phyloP scores from a whole-genome alignment of 2,113 vertebrate species.

The Piaya cayana region DNA sequence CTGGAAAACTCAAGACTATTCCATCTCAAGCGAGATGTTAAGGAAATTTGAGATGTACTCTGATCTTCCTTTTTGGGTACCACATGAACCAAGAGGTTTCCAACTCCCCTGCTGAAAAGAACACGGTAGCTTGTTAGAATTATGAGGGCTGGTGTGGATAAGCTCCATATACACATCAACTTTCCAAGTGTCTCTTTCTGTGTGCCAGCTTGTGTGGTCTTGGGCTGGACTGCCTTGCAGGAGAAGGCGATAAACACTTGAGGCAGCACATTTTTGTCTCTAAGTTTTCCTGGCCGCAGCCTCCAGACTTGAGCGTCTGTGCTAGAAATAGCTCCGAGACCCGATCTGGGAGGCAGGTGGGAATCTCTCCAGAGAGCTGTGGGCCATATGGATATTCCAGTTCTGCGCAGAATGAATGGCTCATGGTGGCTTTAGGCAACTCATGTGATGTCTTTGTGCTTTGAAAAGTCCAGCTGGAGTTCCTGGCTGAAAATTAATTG shows the following conservation, averaged over 20 bases:
- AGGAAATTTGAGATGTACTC: not conserved
- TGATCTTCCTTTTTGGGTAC: not conserved
- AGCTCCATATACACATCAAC: not conserved
- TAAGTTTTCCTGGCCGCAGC: not conserved
- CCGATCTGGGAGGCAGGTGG: not conserved
- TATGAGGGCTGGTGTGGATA: not conserved
- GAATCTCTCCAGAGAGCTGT: not conserved
- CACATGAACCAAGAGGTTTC: not conserved
- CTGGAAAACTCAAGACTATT: not conserved
- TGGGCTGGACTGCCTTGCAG: not conserved
- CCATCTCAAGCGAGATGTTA: not conserved
- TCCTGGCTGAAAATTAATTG: slow-evolving; percentile 39
- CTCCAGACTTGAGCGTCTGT: not conserved
- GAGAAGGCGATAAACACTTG: not conserved
- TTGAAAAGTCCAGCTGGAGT: slow-evolving; percentile 28
- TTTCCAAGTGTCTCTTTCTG: not conserved
- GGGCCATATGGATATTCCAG: not conserved
- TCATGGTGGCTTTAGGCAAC: not conserved
- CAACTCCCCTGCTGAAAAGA: not conserved
- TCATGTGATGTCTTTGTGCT: not conserved
- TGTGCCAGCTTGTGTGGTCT: not conserved
- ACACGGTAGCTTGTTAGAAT: not conserved
- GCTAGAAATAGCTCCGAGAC: not conserved
- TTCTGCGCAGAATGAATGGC: not conserved
- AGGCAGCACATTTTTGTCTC: not conserved